A percentile compares a stretch with the other conserved stretches of the same genome.
Evolutionary conservation across 1,140 invertebrate genomes (phyloP).

Genomic region (Nilaparvata lugens): DNA sequence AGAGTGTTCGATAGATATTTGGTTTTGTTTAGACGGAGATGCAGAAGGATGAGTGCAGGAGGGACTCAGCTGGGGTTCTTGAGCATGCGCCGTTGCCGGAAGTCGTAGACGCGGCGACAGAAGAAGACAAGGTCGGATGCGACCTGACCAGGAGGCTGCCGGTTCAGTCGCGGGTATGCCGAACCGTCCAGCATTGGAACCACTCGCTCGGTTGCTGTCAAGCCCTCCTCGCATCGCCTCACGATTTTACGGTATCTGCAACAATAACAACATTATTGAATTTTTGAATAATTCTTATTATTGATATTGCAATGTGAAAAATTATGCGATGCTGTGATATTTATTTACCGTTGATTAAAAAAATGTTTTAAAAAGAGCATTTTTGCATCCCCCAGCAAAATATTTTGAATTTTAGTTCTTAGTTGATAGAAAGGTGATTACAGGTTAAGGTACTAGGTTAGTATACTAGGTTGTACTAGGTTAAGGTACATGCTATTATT

Average conservation of each 20-base stretch:
- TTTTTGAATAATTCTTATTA: no score
- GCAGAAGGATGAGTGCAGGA: not conserved
- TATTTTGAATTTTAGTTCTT: no score
- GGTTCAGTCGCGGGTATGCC: constrained; percentile 40
- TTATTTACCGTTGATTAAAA: no score
- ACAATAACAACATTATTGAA: constrained; percentile 19
- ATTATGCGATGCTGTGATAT: no score
- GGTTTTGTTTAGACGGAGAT: not conserved
- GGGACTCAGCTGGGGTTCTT: constrained; percentile 40
- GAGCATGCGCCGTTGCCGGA: constrained; percentile 69
- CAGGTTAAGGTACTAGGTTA: no score
- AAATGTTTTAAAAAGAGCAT: no score
- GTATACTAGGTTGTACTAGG: no score
- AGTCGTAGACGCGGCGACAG: constrained; percentile 90
- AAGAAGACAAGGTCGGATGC: constrained; percentile 83
- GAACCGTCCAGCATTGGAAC: constrained; percentile 44
- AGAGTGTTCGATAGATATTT: not conserved
- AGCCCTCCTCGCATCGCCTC: constrained; percentile 48
- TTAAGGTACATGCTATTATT: no score
- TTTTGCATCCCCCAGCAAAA: no score
- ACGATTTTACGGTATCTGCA: constrained; percentile 52
- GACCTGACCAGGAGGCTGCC: constrained; percentile 61
- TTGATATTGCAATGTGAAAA: no score
- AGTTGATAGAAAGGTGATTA: no score
- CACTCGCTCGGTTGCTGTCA: constrained; percentile 44